These are phyloP conservation scores for Mactra quadrangularis DNA, from an alignment of 1,140 invertebrate species.

Conservation along the genomic window DNA sequence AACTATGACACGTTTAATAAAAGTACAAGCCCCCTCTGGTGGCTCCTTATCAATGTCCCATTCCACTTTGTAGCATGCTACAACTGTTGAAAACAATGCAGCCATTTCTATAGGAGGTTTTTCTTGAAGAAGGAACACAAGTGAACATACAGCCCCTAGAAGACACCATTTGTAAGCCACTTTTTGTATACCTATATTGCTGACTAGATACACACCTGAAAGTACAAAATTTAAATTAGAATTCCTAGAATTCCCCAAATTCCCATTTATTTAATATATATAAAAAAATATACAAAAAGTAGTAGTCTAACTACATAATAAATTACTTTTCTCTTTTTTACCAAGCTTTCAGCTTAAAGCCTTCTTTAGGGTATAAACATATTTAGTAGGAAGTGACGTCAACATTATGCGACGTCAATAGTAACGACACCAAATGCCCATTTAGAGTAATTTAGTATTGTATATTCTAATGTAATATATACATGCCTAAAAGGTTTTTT, in stretches of 20 bases:
- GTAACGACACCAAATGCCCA: no score
- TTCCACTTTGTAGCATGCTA: conserved; percentile 67
- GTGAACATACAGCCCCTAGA: conserved; percentile 85
- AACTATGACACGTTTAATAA: conserved; percentile 82
- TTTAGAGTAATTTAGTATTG: no score
- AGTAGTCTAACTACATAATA: no score
- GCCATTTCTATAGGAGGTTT: conserved; percentile 62
- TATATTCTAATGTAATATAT: no score
- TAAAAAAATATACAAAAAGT: no score
- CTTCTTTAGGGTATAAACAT: not conserved
- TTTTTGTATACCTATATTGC: conserved; percentile 94
- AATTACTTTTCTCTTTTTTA: no score
- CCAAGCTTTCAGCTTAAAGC: conserved; percentile 11
- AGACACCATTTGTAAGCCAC: conserved; percentile 87
- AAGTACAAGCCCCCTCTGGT: conserved; percentile 85
- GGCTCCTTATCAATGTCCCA: conserved; percentile 69
- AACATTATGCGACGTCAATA: no score
- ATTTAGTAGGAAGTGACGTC: not conserved
- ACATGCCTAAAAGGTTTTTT: no score
- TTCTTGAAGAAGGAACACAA: conserved; percentile 88
- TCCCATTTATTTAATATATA: no score
- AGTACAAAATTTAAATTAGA: no score
- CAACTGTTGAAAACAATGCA: conserved; percentile 62
- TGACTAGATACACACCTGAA: conserved; percentile 94
- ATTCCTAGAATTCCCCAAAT: no score